Evolutionary conservation across 1,140 invertebrate species (phyloP).

Genomic region (Caerostris darwini): DNA sequence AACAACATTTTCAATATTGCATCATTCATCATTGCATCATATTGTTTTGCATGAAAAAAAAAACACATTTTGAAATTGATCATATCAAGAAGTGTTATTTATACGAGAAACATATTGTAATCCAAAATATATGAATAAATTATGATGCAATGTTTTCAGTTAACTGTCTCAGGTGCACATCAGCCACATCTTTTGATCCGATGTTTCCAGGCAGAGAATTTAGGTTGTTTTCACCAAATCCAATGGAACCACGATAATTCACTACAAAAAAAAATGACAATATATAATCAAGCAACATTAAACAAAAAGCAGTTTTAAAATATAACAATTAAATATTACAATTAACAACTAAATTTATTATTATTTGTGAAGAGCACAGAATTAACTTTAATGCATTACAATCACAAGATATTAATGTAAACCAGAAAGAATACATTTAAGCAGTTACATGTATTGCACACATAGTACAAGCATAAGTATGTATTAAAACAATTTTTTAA

Average conservation of each 20-base stretch:
- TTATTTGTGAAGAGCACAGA: background rate
- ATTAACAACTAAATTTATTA: background rate
- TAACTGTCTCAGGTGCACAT: conserved; percentile 86
- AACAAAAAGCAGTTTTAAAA: background rate
- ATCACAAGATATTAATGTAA: background rate
- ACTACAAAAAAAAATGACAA: conserved; percentile 85
- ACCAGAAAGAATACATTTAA: background rate
- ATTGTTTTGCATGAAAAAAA: too few relatives aligned
- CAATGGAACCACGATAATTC: conserved; percentile 94
- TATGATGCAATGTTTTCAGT: conserved; percentile 77
- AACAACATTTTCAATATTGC: too few relatives aligned
- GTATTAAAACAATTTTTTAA: too few relatives aligned
- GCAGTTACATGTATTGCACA: background rate
- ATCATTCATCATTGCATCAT: too few relatives aligned
- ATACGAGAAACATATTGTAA: too few relatives aligned
- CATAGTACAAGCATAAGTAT: too few relatives aligned
- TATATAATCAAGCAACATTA: conserved; percentile 84
- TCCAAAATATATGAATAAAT: too few relatives aligned
- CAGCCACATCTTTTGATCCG: conserved; percentile 90
- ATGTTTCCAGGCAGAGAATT: conserved; percentile 88
- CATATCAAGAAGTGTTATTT: too few relatives aligned
- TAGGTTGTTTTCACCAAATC: conserved; percentile 89
- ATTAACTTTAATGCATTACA: background rate
- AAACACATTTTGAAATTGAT: too few relatives aligned
- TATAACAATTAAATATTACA: background rate